Percentiles rank a stretch among this genome's conserved stretches.
These are phyloP conservation scores for Parnassius mnemosyne DNA, from an alignment of 2,888 invertebrate species.

Conservation along the genomic window DNA sequence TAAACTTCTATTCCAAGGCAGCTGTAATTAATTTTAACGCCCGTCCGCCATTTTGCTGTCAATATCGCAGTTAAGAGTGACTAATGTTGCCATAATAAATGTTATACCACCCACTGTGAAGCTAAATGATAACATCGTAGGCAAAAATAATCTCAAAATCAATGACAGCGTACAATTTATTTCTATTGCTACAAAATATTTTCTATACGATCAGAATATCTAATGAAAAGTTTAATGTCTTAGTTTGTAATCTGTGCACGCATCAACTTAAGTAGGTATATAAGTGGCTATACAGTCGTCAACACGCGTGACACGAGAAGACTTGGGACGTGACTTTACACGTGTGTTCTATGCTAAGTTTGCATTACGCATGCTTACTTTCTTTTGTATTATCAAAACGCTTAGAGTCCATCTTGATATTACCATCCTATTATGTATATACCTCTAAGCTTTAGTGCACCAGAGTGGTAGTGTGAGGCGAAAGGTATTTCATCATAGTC, in stretches of 20 bases:
- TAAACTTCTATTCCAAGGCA: slow-evolving; percentile 10
- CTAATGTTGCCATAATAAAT: slow-evolving; percentile 23
- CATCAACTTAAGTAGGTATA: slow-evolving; percentile 8
- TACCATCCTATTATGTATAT: neutral
- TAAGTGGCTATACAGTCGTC: slow-evolving; percentile 22
- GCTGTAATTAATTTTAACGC: slow-evolving; percentile 17
- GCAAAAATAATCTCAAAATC: neutral
- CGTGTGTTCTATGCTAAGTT: slow-evolving; percentile 4
- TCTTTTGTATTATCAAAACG: neutral
- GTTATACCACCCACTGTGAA: slow-evolving; percentile 14
- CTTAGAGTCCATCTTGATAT: too few relatives aligned
- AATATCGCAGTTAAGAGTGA: slow-evolving; percentile 19
- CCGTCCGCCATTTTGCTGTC: slow-evolving; percentile 24
- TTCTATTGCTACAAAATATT: slow-evolving; percentile 13
- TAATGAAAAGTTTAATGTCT: slow-evolving; percentile 1
- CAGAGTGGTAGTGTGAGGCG: too few relatives aligned
- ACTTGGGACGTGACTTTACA: slow-evolving; percentile 19
- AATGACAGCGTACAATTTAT: neutral
- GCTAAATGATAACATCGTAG: neutral
- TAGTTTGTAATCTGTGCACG: slow-evolving; percentile 20
- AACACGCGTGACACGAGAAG: slow-evolving; percentile 15
- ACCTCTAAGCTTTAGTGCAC: too few relatives aligned
- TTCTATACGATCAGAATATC: neutral
- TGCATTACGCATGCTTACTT: slow-evolving; percentile 4
- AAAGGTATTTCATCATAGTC: too few relatives aligned